Evolutionary conservation across 2,797 vertebrate genomes (phyloP).

Genomic region (Falco berigora): DNA sequence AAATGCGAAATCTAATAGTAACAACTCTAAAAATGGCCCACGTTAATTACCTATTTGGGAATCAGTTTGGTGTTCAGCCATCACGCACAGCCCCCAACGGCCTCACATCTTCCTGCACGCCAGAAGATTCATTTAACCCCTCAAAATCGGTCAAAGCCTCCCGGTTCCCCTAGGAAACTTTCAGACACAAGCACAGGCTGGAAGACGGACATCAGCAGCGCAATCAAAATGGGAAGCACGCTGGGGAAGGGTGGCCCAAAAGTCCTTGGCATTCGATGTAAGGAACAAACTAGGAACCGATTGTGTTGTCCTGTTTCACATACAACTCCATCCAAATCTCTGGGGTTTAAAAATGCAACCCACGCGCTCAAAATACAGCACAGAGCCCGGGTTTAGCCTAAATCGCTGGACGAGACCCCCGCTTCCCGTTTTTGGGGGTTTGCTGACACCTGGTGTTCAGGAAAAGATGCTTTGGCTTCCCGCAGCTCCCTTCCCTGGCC

Average conservation of each 20-base stretch:
- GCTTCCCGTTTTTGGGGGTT: background rate
- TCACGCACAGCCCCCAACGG: background rate
- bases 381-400: fast-evolving
- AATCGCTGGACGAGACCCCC: fast-evolving
- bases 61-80: background rate
- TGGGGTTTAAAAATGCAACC: background rate
- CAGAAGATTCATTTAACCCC: background rate
- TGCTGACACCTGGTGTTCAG: conserved; percentile 53
- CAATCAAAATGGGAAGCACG: fast-evolving
- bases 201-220: fast-evolving
- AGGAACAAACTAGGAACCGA: background rate
- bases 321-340: background rate
- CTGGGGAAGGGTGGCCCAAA: background rate
- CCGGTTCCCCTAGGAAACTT: background rate
- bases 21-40: conserved; percentile 2
- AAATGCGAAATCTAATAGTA: background rate
- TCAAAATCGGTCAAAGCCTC: background rate
- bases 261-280: background rate
- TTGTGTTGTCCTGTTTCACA: fast-evolving
- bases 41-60: background rate
- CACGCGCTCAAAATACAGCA: background rate
- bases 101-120: background rate
- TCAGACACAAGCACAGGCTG: background rate
- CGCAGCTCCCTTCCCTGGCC: background rate
- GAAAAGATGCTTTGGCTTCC: background rate